Conservation (phyloP, 2,797 vertebrate genomes). For the Chloroceryle amazona region DNA sequence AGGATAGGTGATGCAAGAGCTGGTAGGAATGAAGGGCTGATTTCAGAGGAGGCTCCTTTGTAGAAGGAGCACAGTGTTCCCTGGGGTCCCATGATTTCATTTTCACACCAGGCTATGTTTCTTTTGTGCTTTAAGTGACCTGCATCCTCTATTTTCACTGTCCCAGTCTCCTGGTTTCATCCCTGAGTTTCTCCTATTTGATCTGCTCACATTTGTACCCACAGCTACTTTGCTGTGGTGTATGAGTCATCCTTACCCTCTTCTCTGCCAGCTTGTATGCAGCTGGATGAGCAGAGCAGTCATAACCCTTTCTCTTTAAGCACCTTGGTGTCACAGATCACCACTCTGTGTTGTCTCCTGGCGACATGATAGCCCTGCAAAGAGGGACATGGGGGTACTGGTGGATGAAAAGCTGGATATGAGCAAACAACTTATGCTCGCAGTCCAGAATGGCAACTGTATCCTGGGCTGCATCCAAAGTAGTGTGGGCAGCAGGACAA, state of each 20-base stretch:
- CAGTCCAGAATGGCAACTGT: neutral
- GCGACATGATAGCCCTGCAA: rapidly evolving
- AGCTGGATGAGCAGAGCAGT: neutral
- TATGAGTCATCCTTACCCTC: rapidly evolving
- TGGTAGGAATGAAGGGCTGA: neutral
- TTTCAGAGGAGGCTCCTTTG: neutral
- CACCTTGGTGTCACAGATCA: neutral
- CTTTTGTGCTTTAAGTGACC: neutral
- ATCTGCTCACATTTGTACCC: neutral
- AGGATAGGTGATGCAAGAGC: rapidly evolving
- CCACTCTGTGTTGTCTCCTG: neutral
- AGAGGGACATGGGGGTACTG: neutral
- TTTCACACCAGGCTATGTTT: rapidly evolving
- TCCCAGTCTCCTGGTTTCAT: neutral
- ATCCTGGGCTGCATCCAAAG: neutral
- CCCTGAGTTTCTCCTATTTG: neutral
- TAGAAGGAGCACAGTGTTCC: neutral
- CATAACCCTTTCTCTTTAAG: neutral
- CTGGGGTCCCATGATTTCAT: neutral
- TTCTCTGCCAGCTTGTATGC: rapidly evolving
- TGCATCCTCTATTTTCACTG: neutral
- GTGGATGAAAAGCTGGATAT: neutral
- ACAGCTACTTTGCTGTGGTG: neutral
- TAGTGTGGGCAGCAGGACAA: neutral
- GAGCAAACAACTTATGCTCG: neutral